Base-by-base conservation (phyloP, 2,888 invertebrate species). In the Polia nebulosa region DNA sequence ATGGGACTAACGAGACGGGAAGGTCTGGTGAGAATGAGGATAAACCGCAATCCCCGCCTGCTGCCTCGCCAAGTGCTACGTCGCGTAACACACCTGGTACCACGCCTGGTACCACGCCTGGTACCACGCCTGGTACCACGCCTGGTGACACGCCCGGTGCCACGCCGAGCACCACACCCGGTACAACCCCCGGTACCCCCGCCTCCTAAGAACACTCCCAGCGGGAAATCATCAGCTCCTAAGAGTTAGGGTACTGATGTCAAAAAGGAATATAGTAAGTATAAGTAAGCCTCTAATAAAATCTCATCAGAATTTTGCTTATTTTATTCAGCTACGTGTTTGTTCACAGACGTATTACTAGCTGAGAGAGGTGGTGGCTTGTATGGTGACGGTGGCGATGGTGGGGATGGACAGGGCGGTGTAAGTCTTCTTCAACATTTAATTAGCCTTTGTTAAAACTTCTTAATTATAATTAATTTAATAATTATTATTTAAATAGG, bases 341-440 rank as follows among this genome's bases (percentile, higher is more conserved):
- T 59, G 60, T 76, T 62, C 34, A 17, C 79, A 82, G 84, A 84
- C n/a, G 13, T 76, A 36, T 20, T 71, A 15, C 29, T 62, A 39
- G 67, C 29, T 34, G 84, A 84, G 47, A 63, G 20, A 29, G 62
- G 67, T 27, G 62, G 62, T 47, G 61, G 72, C 15, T 59, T 67
- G 36, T 25, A 44, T 36, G 76, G n/a, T 27, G 70, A 53, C n/a
- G 61, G 15, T 4, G 68, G 25, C n/a, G 90, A 85, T 58, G 73
- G 25, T n/a, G 74, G 27, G 13, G 41, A 13, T 34, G 27, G n/a
- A 2, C 29, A 20, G 3, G 49, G 92, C 92, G 91, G 87, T 71
- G 94, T 94, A 87, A 93, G 94, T 92, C 80, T 59, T 13, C 25
- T 61, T 36, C 15, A 34, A 64, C 15, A 57, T 62, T 63, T 60